phyloP scores from a whole-genome alignment of 2,113 vertebrate species.

The Lycocorax pyrrhopterus region DNA sequence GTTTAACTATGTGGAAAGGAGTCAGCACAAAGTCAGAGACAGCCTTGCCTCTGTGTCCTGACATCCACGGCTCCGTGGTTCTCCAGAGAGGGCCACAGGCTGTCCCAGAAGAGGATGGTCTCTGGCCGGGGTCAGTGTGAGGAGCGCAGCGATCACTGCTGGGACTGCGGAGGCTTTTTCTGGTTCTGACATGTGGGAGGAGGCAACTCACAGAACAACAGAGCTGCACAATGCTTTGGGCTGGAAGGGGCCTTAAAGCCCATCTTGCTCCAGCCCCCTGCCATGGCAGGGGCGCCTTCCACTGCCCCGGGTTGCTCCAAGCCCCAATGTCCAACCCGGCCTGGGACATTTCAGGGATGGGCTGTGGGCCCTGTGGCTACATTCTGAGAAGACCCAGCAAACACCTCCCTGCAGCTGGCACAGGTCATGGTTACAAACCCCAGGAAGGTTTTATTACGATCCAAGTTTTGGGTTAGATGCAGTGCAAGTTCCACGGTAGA shows the following conservation, averaged over 20 bases:
- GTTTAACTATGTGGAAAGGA: background rate
- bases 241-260: background rate
- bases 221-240: background rate
- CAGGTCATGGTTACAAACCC: background rate
- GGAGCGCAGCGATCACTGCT: background rate
- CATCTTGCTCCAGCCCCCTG: background rate
- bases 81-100: background rate
- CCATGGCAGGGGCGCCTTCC: background rate
- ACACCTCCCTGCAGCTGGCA: background rate
- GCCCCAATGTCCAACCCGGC: rapidly evolving
- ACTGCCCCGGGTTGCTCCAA: rapidly evolving
- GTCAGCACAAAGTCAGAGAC: background rate
- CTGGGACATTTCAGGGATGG: background rate
- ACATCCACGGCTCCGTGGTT: background rate
- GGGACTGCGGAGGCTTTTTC: rapidly evolving
- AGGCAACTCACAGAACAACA: background rate
- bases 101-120: background rate
- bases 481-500: background rate
- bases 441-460: background rate
- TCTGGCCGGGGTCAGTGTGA: background rate
- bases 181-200: background rate
- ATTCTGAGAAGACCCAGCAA: background rate
- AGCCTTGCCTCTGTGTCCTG: background rate
- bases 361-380: rapidly evolving
- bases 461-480: background rate